A percentile compares a stretch with the other conserved stretches of the same genome.
Conservation (phyloP, 1,140 invertebrate genomes). For the Trypoxylus dichotomus region DNA sequence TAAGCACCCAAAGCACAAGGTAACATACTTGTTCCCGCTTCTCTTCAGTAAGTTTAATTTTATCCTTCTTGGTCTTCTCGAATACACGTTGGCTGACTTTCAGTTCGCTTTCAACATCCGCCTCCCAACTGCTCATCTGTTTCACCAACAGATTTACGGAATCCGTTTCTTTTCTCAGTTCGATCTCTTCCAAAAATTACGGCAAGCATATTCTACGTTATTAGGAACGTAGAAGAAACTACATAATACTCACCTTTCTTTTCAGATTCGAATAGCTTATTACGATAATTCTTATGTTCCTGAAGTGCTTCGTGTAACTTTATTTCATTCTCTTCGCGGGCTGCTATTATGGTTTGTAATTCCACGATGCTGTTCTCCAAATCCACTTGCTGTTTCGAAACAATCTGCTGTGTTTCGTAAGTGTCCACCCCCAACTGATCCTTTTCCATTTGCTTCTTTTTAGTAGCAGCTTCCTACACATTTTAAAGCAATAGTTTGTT, state of each 20-base stretch:
- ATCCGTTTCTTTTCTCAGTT: slow-evolving; percentile 57
- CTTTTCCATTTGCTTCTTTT: slow-evolving; percentile 41
- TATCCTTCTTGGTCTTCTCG: slow-evolving; percentile 59
- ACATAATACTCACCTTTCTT: slow-evolving; percentile 36
- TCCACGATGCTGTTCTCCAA: slow-evolving; percentile 42
- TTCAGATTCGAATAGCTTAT: slow-evolving; percentile 40
- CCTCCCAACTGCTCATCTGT: slow-evolving; percentile 58
- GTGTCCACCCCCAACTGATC: slow-evolving; percentile 46
- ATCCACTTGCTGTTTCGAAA: slow-evolving; percentile 43
- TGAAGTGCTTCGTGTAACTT: slow-evolving; percentile 40
- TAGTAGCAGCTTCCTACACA: slow-evolving; percentile 42
- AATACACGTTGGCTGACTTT: slow-evolving; percentile 59
- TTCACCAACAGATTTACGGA: slow-evolving; percentile 55
- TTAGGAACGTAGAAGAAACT: too few species aligned
- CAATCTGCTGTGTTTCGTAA: slow-evolving; percentile 48
- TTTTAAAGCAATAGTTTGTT: slow-evolving; percentile 13
- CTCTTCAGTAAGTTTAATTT: slow-evolving; percentile 55
- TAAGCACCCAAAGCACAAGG: neutral
- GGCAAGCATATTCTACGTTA: too few species aligned
- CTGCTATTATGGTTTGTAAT: slow-evolving; percentile 41
- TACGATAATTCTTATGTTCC: slow-evolving; percentile 37
- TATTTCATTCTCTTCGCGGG: slow-evolving; percentile 43
- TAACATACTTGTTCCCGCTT: slow-evolving; percentile 55
- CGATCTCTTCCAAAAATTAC: slow-evolving; percentile 50
- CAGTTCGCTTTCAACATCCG: slow-evolving; percentile 58